Evolutionary conservation across 2,888 invertebrate genomes (phyloP).

Genomic region (Zaprionus lineosus): DNA sequence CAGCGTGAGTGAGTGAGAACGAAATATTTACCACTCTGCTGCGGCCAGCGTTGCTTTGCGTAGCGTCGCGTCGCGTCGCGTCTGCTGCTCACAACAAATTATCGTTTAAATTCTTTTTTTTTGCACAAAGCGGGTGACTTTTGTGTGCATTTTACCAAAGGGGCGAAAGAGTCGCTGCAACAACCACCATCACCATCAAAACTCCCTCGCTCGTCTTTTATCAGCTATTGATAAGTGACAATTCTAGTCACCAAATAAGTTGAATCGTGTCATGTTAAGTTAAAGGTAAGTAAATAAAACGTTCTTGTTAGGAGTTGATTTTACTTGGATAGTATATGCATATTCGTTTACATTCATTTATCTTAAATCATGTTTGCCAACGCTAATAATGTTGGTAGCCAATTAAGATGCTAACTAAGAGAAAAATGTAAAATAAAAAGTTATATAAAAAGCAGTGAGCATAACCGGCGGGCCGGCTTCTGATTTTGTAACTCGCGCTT

Average conservation of each 20-base stretch:
- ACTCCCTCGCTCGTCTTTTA: conserved; percentile 21
- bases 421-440: conserved; percentile 5
- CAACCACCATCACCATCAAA: conserved; percentile 23
- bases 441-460: conserved; percentile 32
- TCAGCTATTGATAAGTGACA: conserved; percentile 43
- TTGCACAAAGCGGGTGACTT: conserved; percentile 68
- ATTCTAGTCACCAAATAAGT: conserved; percentile 14
- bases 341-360: no score
- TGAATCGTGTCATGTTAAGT: conserved; percentile 43
- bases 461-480: conserved; percentile 48
- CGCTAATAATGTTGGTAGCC: conserved; percentile 45
- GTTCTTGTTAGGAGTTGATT: no score
- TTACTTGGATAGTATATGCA: no score
- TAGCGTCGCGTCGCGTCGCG: conserved; percentile 22
- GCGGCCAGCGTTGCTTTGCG: conserved; percentile 9
- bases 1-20: conserved; percentile 15
- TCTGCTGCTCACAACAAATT: conserved; percentile 65
- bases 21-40: conserved; percentile 35
- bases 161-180: conserved; percentile 14
- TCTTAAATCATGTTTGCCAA: conserved; percentile 77
- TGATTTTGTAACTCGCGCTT: no score
- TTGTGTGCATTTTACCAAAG: conserved; percentile 26
- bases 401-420: conserved; percentile 61
- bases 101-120: conserved; percentile 72
- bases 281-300: conserved; percentile 60